Evolutionary conservation across 1,140 invertebrate species (phyloP).

Genomic region (Papilio polyxenes): DNA sequence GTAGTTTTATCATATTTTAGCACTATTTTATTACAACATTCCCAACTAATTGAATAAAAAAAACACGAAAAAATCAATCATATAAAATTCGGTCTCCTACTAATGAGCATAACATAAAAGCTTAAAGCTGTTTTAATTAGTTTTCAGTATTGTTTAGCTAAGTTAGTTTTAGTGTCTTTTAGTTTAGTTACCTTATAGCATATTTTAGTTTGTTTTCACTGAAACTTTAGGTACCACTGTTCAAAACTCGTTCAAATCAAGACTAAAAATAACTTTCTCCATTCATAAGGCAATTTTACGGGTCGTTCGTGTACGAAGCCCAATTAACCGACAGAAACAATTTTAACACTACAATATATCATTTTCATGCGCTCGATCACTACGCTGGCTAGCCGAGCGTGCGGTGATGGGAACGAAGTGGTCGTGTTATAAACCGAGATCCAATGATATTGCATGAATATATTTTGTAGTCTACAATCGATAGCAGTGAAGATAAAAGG

Average conservation of each 20-base stretch:
- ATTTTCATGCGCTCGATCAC: slow-evolving; percentile 31
- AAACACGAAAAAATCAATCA: too few species aligned
- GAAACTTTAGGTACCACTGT: background rate
- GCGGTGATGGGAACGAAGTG: slow-evolving; percentile 29
- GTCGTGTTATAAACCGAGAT: slow-evolving; percentile 22
- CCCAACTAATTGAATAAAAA: too few species aligned
- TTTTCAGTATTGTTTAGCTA: too few species aligned
- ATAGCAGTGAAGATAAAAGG: background rate
- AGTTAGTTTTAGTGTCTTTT: too few species aligned
- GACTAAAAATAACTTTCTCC: slow-evolving; percentile 24
- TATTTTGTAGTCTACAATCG: slow-evolving; percentile 16
- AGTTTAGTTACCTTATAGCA: too few species aligned
- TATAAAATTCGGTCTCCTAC: too few species aligned
- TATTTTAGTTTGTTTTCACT: background rate
- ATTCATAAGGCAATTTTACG: slow-evolving; percentile 30
- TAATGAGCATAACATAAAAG: too few species aligned
- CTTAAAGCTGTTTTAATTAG: too few species aligned
- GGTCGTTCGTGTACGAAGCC: slow-evolving; percentile 24
- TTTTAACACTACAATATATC: slow-evolving; percentile 34
- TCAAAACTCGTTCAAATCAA: background rate
- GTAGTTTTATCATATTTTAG: too few species aligned
- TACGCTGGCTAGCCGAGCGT: background rate
- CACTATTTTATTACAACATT: too few species aligned
- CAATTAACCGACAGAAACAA: slow-evolving; percentile 32
- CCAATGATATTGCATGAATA: background rate